These are phyloP conservation scores for Agrenia bidenticulata DNA, from an alignment of 2,888 invertebrate species.

Conservation along the genomic window DNA sequence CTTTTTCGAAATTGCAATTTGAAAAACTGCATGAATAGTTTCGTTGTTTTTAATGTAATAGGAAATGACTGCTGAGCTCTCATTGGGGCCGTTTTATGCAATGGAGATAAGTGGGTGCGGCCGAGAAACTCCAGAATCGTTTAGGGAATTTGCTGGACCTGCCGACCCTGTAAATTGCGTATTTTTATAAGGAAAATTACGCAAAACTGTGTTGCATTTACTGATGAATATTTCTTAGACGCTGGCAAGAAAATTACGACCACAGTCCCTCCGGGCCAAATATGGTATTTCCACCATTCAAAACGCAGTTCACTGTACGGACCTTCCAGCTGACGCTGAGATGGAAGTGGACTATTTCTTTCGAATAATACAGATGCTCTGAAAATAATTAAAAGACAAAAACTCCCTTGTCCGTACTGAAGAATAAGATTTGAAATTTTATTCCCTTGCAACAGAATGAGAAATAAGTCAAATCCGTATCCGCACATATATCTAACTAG, in stretches of 20 bases:
- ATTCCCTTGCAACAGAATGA: not conserved
- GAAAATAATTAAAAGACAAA: not conserved
- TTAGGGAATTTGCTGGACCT: constrained; percentile 84
- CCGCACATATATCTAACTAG: not conserved
- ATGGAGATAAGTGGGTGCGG: constrained; percentile 75
- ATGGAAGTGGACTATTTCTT: constrained; percentile 65
- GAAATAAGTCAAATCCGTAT: too few species aligned
- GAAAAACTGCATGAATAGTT: not conserved
- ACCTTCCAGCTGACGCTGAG: constrained; percentile 80
- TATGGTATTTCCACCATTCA: constrained; percentile 78
- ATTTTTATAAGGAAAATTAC: constrained; percentile 8
- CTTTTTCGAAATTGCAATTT: not conserved
- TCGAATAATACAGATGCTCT: constrained; percentile 34
- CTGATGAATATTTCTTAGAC: constrained; percentile 62
- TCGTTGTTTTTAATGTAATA: constrained; percentile 56
- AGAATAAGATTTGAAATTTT: not conserved
- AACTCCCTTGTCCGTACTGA: too few species aligned
- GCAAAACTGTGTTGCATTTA: not conserved
- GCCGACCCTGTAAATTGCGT: constrained; percentile 73
- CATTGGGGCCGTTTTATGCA: constrained; percentile 81
- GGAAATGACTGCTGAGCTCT: constrained; percentile 80
- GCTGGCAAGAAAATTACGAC: constrained; percentile 79
- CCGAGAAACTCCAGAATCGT: constrained; percentile 64
- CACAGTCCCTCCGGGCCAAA: constrained; percentile 77
- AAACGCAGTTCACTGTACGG: constrained; percentile 92